Evolutionary conservation across 2,113 vertebrate species (phyloP).

Genomic region (Labeo catla): DNA sequence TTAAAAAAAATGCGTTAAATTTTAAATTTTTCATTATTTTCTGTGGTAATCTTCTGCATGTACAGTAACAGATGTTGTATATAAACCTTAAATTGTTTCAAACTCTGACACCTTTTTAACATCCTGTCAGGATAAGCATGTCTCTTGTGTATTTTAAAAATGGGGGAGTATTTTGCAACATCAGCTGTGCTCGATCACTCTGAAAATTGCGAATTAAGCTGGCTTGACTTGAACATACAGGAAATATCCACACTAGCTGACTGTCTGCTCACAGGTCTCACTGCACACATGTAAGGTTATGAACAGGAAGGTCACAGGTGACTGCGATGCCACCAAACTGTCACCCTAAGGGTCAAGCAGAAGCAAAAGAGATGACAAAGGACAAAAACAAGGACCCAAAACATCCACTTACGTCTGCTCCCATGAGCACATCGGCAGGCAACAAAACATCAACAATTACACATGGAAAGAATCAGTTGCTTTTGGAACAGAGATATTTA

Average conservation of each 20-base stretch:
- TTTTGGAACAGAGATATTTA: background rate
- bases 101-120: background rate
- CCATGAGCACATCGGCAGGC: background rate
- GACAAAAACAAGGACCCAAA: conserved; percentile 41
- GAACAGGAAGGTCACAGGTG: conserved; percentile 36
- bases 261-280: conserved; percentile 27
- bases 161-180: background rate
- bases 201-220: background rate
- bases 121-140: background rate
- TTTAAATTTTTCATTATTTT: background rate
- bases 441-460: conserved; percentile 4
- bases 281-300: conserved; percentile 43
- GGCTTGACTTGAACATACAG: conserved; percentile 11
- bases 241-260: background rate
- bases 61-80: background rate
- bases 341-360: conserved; percentile 21
- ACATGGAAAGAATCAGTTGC: conserved; percentile 44
- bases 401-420: conserved; percentile 20
- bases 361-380: conserved; percentile 14
- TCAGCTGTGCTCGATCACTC: background rate
- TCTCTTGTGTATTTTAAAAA: background rate
- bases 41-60: background rate
- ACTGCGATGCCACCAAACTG: background rate
- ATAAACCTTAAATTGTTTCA: background rate
- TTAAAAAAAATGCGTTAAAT: no score